Conservation (phyloP, 2,888 invertebrate species). For the Entomobrya multifasciata region DNA sequence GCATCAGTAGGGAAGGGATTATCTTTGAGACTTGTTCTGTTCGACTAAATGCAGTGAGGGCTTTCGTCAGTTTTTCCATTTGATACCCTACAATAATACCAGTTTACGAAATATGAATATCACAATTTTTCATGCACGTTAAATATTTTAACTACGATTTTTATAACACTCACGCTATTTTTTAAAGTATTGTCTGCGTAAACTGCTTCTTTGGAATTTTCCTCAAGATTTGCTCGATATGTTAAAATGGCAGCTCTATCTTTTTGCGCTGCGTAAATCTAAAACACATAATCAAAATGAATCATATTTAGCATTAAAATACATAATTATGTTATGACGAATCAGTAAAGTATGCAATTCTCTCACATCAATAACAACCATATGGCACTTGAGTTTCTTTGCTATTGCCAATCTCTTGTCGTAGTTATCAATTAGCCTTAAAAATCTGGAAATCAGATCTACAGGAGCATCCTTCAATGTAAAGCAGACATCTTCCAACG, state of each 20-base stretch:
- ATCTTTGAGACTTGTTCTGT: background rate
- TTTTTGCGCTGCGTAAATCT: constrained; percentile 84
- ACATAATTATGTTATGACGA: no score
- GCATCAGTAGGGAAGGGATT: background rate
- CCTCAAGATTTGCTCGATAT: constrained; percentile 85
- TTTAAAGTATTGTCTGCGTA: constrained; percentile 88
- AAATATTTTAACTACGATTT: background rate
- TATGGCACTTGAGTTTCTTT: constrained; percentile 85
- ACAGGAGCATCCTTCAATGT: constrained; percentile 82
- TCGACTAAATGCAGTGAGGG: no score
- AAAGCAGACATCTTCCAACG: constrained; percentile 82
- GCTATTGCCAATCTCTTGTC: constrained; percentile 85
- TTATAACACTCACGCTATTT: constrained; percentile 80
- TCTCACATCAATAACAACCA: constrained; percentile 85
- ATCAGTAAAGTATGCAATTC: no score
- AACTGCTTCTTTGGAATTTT: constrained; percentile 87
- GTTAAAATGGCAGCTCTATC: constrained; percentile 85
- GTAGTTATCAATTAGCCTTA: constrained; percentile 83
- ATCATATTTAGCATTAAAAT: no score
- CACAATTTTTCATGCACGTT: background rate
- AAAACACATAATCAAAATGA: constrained; percentile 48
- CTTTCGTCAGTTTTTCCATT: constrained; percentile 83
- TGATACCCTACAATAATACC: constrained; percentile 81
- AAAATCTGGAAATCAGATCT: constrained; percentile 83
- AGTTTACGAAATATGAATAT: background rate